Conservation (phyloP, 2,888 invertebrate genomes). For the Nomada flava region DNA sequence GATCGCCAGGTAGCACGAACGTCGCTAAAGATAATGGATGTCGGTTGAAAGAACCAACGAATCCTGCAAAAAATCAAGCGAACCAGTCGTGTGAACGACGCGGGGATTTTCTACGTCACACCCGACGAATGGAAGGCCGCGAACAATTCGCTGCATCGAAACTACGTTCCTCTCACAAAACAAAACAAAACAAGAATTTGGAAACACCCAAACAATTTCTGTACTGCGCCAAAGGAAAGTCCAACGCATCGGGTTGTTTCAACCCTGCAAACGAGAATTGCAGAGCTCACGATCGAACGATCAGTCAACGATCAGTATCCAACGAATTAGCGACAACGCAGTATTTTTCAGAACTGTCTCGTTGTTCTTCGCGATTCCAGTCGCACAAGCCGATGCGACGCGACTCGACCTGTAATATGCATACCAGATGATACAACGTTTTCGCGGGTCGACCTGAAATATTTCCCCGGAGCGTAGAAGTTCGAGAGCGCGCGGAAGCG, state of each 20-base stretch:
- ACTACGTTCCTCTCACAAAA: too few species aligned
- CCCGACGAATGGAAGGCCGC: too few species aligned
- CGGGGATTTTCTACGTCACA: slow-evolving; percentile 22
- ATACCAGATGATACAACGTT: not conserved
- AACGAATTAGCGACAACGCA: too few species aligned
- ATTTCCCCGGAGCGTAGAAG: not conserved
- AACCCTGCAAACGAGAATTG: too few species aligned
- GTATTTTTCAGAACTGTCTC: not conserved
- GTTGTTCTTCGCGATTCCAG: not conserved
- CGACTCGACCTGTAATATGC: not conserved
- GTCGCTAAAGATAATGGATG: slow-evolving; percentile 64
- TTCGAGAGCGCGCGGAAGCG: not conserved
- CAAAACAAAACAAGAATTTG: too few species aligned
- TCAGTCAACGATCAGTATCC: not conserved
- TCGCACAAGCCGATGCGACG: not conserved
- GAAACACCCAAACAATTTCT: not conserved
- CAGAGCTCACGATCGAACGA: not conserved
- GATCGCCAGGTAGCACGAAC: slow-evolving; percentile 3
- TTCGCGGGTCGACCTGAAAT: not conserved
- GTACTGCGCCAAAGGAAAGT: too few species aligned
- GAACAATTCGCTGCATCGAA: too few species aligned
- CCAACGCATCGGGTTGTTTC: too few species aligned
- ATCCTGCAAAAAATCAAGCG: slow-evolving; percentile 27
- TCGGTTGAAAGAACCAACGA: slow-evolving; percentile 42
- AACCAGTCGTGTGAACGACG: not conserved